phyloP scores from a whole-genome alignment of 2,113 vertebrate genomes.

The Neoarius graeffei region DNA sequence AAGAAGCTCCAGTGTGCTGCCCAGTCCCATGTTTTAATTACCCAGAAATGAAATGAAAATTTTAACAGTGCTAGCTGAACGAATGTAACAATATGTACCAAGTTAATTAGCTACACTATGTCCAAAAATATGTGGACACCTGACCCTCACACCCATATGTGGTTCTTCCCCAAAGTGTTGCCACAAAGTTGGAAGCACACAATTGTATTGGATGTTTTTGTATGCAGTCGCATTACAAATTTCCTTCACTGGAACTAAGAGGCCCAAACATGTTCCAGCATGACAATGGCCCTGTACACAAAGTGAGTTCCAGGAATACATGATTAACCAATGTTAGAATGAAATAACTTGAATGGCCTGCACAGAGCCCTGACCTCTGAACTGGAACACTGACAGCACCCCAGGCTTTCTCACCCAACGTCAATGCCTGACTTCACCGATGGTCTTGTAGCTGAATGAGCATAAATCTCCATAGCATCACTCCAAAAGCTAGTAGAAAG shows the following conservation, averaged over 20 bases:
- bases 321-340: not conserved
- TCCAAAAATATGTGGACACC: not conserved
- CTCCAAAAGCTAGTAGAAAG: not conserved
- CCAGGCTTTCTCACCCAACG: not conserved
- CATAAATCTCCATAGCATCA: not conserved
- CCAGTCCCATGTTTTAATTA: not conserved
- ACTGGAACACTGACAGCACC: not conserved
- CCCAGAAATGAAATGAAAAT: not conserved
- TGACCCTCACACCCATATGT: not conserved
- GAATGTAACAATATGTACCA: not conserved
- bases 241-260: not conserved
- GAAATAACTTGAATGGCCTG: not conserved
- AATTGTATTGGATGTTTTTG: not conserved
- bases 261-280: too few species aligned
- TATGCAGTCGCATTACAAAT: not conserved
- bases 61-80: not conserved
- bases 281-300: not conserved
- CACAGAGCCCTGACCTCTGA: not conserved
- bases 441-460: not conserved
- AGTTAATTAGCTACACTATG: not conserved
- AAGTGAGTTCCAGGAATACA: too few species aligned
- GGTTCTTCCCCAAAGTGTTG: not conserved
- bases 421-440: not conserved
- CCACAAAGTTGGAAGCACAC: not conserved
- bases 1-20: not conserved